Evolutionary conservation across 2,797 vertebrate species (phyloP).

Genomic region (Lutjanus argentimaculatus): DNA sequence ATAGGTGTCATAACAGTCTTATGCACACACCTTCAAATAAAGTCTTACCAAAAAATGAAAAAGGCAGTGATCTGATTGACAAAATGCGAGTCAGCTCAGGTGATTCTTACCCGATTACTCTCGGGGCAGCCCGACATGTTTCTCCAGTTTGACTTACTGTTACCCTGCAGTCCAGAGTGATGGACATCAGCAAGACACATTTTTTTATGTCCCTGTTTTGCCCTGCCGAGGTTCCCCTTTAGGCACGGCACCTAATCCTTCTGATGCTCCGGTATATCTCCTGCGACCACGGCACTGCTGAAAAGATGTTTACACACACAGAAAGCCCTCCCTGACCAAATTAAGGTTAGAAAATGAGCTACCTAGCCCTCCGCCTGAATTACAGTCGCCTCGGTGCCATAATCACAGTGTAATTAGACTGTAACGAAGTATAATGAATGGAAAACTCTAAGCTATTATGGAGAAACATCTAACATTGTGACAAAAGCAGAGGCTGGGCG

Average conservation of each 20-base stretch:
- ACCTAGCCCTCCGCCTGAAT: conserved; percentile 8
- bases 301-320: conserved; percentile 33
- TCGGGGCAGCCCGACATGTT: too few species aligned
- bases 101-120: neutral
- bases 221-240: conserved; percentile 16
- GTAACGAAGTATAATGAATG: conserved; percentile 40
- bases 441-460: conserved; percentile 29
- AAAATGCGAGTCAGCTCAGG: neutral
- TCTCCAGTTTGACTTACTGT: conserved; percentile 28
- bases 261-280: conserved; percentile 25
- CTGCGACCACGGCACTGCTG: conserved; percentile 24
- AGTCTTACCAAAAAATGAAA: too few species aligned
- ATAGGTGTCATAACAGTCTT: too few species aligned
- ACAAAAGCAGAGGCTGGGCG: conserved; percentile 1
- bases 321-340: conserved; percentile 13
- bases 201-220: neutral
- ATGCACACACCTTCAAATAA: too few species aligned
- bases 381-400: neutral
- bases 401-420: conserved; percentile 39
- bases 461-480: conserved; percentile 27
- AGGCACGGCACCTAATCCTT: conserved; percentile 40
- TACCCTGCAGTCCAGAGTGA: conserved; percentile 19
- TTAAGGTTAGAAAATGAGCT: conserved; percentile 28
- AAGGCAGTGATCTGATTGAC: too few species aligned
- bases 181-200: conserved; percentile 33